Percentiles rank a stretch among this genome's conserved stretches.
phyloP scores from a whole-genome alignment of 2,797 vertebrate genomes.

The Sebastes vulpes region DNA sequence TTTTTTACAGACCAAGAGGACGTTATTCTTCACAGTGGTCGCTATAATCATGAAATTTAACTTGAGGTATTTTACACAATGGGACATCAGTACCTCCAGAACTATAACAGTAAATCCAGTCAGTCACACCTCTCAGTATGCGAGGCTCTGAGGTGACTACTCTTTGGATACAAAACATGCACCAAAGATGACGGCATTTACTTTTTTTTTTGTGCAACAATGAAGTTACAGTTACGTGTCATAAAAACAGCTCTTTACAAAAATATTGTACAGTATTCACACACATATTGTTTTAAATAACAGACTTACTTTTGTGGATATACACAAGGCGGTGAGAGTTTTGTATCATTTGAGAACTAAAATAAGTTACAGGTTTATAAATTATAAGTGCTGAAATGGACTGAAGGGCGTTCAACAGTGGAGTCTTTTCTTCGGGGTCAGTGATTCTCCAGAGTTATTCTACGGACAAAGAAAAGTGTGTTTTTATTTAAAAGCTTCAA shows the following conservation, averaged over 20 bases:
- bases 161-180: not conserved
- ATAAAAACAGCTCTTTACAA: slow-evolving; percentile 42
- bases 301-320: slow-evolving; percentile 32
- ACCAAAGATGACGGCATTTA: not conserved
- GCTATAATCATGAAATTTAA: slow-evolving; percentile 13
- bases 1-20: not conserved
- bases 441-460: slow-evolving; percentile 62
- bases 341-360: slow-evolving; percentile 46
- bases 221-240: slow-evolving; percentile 27
- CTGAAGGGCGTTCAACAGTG: slow-evolving; percentile 1
- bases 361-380: slow-evolving; percentile 63
- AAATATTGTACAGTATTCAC: slow-evolving; percentile 62
- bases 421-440: slow-evolving; percentile 40
- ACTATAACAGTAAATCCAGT: not conserved
- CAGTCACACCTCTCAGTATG: not conserved
- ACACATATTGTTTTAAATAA: slow-evolving; percentile 65
- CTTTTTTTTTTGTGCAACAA: slow-evolving; percentile 13
- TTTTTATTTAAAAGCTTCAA: slow-evolving; percentile 8
- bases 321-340: slow-evolving; percentile 44
- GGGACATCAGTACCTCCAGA: slow-evolving; percentile 25
- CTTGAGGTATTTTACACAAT: slow-evolving; percentile 35
- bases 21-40: slow-evolving; percentile 24
- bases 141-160: not conserved
- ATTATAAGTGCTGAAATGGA: slow-evolving; percentile 68
- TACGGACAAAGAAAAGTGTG: slow-evolving; percentile 38